Evolutionary conservation across 2,797 vertebrate genomes (phyloP), one percentile per base, ranked within the genome.

Genomic region (Spinus olivaceus): DNA sequence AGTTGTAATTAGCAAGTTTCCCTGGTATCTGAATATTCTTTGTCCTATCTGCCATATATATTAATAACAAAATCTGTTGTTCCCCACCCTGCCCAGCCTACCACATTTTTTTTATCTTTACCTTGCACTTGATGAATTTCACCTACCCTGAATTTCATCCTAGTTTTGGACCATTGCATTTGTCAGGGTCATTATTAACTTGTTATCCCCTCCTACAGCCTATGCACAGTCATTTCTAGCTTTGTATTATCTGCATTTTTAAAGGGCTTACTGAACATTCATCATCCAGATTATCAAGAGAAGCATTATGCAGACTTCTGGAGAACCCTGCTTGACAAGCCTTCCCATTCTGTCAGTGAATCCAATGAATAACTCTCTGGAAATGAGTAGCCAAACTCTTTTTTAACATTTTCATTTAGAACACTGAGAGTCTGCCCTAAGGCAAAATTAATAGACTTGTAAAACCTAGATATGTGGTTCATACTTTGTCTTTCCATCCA

Each of bases 361-460:
- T 64, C 30, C 56, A 50, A 67, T 49, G 8, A 91, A 91, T 81
- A 81, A 35, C 37, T 46, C 59, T 65, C 56, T 85, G 47, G 27
- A 87, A 87, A 87, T 60, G 15, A 73, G 64, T 49, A 73, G 47
- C 28, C 49, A 81, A 92, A 80, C 7, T 65, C 50, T 89, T 93
- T 92, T 93, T 86, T 84, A 95, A 27, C 17, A 33, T 86, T 86
- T 90, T 86, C 42, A 86, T 92, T 88, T 84, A 88, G 10, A 76
- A 12, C 15, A 23, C 50, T 22, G 32, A 24, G 10, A 86, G 7
- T 67, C 51, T 87, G 51, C 74, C 37, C 56, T 57, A 37, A 85
- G 56, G 19, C 12, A 80, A 91, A 91, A 64, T 70, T 80, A 87
- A 91, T 25, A 60, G 81, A 35, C 33, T 71, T 60, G 64, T 21